phyloP scores from a whole-genome alignment of 2,888 invertebrate genomes.

The Ornithoptera priamus region DNA sequence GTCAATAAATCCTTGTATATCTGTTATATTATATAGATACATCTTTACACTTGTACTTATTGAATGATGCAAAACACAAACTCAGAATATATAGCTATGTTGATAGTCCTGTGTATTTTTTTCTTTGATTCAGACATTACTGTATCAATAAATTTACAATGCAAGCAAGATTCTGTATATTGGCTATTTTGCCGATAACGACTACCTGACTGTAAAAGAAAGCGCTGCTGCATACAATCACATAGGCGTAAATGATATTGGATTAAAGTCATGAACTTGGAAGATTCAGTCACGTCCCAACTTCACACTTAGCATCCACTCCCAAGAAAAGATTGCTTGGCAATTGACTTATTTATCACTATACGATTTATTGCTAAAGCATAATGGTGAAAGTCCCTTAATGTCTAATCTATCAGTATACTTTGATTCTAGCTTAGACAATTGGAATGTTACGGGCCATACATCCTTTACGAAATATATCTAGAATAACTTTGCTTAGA shows the following conservation, averaged over 20 bases:
- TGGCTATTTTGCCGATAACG: neutral
- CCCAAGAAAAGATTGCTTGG: conserved; percentile 4
- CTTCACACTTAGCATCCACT: conserved; percentile 23
- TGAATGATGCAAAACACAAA: no score
- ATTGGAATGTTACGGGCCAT: conserved; percentile 18
- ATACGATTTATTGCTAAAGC: conserved; percentile 9
- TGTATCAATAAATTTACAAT: no score
- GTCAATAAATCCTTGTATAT: no score
- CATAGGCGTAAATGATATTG: conserved; percentile 20
- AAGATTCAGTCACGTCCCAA: conserved; percentile 28
- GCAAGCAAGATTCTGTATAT: no score
- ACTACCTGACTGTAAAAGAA: conserved; percentile 1
- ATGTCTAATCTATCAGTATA: conserved; percentile 8
- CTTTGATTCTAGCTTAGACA: conserved; percentile 19
- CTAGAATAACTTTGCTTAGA: neutral
- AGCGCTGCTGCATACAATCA: conserved; percentile 11
- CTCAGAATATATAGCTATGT: no score
- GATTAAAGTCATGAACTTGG: conserved; percentile 16
- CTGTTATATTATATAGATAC: no score
- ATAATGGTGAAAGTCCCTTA: conserved; percentile 13
- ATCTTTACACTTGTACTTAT: no score
- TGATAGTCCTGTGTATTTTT: no score
- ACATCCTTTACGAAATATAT: conserved; percentile 7
- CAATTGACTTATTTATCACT: conserved; percentile 5
- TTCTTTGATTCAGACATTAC: no score